These are phyloP conservation scores for Grantiella picta DNA, from an alignment of 2,113 vertebrate genomes.

Conservation along the genomic window DNA sequence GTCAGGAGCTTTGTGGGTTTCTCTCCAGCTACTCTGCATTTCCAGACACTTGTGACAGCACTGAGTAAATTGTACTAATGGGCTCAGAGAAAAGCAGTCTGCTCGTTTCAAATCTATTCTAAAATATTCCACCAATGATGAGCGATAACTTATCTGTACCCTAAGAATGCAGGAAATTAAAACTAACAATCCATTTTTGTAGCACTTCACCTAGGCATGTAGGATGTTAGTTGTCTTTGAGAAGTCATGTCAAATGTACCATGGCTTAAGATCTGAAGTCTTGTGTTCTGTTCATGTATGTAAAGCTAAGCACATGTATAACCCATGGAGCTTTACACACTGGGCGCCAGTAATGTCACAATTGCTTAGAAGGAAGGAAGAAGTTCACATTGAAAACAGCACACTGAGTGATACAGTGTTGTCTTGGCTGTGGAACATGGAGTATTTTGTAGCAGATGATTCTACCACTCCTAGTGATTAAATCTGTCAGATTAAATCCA, in stretches of 20 bases:
- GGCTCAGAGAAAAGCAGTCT: neutral
- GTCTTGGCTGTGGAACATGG: neutral
- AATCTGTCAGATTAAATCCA: neutral
- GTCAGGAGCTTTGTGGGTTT: slow-evolving; percentile 5
- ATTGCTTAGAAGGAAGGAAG: neutral
- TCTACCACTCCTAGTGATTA: neutral
- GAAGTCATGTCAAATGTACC: neutral
- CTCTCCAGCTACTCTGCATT: neutral
- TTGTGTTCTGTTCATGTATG: neutral
- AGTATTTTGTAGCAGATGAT: neutral
- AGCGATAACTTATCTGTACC: neutral
- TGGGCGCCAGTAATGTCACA: neutral
- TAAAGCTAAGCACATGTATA: neutral
- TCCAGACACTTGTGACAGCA: neutral
- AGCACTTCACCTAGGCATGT: neutral
- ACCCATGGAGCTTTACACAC: neutral
- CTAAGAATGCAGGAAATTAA: neutral
- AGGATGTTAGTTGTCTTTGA: neutral
- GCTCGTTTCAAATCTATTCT: neutral
- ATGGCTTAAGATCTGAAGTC: neutral
- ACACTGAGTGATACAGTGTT: neutral
- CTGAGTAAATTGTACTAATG: neutral
- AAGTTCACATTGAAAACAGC: neutral
- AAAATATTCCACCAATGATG: neutral
- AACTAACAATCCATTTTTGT: neutral